phyloP scores from a whole-genome alignment of 1,140 invertebrate species.

The Drosophila arawakana region DNA sequence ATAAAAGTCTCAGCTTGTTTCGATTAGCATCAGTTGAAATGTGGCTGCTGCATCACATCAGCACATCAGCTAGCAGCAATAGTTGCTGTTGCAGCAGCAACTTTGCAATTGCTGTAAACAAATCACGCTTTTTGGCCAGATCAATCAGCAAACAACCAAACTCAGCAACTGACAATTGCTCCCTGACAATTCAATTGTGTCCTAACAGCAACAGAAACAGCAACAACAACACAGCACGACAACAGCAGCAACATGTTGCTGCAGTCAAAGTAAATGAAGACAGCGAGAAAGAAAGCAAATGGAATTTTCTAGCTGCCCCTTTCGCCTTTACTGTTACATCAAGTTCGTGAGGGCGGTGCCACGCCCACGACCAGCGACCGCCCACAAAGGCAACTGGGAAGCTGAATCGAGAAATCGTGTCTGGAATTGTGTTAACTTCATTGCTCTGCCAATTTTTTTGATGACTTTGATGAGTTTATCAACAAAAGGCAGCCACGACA shows the following conservation, averaged over 20 bases:
- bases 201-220: background rate
- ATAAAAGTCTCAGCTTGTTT: conserved; percentile 63
- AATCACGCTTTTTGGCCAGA: conserved; percentile 67
- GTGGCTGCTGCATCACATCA: conserved; percentile 19
- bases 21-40: conserved; percentile 56
- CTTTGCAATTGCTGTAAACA: conserved; percentile 66
- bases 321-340: conserved; percentile 59
- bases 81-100: conserved; percentile 16
- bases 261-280: conserved; percentile 32
- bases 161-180: conserved; percentile 46
- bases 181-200: conserved; percentile 74
- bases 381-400: conserved; percentile 19
- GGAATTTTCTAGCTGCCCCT: conserved; percentile 31
- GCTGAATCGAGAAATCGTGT: conserved; percentile 48
- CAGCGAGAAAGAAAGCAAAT: conserved; percentile 21
- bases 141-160: conserved; percentile 63
- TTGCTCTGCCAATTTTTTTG: conserved; percentile 57
- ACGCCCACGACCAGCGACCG: conserved; percentile 47
- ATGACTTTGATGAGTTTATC: conserved; percentile 82
- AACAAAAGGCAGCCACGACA: conserved; percentile 56
- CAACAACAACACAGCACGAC: conserved; percentile 25
- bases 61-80: conserved; percentile 28
- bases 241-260: conserved; percentile 32
- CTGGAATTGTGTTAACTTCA: conserved; percentile 66
- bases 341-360: conserved; percentile 67